phyloP scores from a whole-genome alignment of 2,797 vertebrate genomes.

The Onychomys leucogaster region DNA sequence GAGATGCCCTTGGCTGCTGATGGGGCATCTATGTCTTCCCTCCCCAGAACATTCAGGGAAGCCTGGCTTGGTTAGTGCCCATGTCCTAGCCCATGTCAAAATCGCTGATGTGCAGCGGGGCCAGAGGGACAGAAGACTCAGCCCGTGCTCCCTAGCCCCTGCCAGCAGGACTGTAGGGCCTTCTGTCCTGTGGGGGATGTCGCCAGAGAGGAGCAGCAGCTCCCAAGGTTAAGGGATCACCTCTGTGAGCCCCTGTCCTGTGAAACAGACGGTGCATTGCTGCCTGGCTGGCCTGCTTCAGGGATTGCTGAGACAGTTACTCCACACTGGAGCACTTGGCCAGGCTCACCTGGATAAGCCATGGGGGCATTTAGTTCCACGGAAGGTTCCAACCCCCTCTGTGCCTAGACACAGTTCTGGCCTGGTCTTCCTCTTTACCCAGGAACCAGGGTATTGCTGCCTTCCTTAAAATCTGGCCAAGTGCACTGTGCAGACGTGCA shows the following conservation, averaged over 20 bases:
- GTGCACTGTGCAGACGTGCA: rapidly evolving
- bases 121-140: not conserved
- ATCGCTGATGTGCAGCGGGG: not conserved
- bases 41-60: not conserved
- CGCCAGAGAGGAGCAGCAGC: not conserved
- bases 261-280: not conserved
- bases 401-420: not conserved
- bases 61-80: not conserved
- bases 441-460: not conserved
- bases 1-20: not conserved
- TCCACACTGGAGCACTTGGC: not conserved
- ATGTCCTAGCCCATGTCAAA: not conserved
- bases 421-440: not conserved
- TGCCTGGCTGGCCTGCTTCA: not conserved
- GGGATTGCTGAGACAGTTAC: not conserved
- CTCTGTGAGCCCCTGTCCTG: not conserved
- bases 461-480: not conserved
- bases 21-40: rapidly evolving
- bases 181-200: not conserved
- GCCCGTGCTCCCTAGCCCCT: not conserved
- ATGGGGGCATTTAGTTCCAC: not conserved
- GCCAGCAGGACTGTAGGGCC: not conserved
- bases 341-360: not conserved
- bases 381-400: not conserved
- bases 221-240: not conserved